Evolutionary conservation across 2,113 vertebrate genomes (phyloP).

Genomic region (Cryptomyrus ogoouensis): DNA sequence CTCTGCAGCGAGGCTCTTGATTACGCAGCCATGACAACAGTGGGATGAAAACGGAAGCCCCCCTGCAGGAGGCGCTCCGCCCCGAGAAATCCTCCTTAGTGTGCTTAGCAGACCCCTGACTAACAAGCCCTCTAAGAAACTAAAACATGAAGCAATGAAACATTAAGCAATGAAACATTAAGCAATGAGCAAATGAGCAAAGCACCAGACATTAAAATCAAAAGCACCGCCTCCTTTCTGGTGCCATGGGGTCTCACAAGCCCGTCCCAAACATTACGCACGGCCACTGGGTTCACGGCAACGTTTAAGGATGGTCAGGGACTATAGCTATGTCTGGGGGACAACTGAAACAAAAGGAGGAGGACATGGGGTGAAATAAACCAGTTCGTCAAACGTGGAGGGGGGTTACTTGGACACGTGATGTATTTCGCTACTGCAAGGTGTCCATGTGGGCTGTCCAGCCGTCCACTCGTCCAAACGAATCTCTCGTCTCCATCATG

Average conservation of each 20-base stretch:
- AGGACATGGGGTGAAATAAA: neutral
- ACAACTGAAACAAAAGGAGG: neutral
- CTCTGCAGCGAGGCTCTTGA: neutral
- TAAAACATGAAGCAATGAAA: neutral
- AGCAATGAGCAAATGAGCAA: neutral
- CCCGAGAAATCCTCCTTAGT: neutral
- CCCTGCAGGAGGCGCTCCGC: neutral
- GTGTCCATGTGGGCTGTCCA: neutral
- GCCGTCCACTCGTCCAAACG: neutral
- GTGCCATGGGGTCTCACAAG: neutral
- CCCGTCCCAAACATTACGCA: neutral
- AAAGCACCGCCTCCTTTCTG: neutral
- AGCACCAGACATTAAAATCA: neutral
- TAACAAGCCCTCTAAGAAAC: too few species aligned
- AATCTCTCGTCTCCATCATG: neutral
- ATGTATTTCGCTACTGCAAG: neutral
- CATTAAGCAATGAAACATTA: neutral
- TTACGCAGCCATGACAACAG: neutral
- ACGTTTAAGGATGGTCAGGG: neutral
- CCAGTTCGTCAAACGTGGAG: neutral
- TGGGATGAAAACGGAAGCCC: neutral
- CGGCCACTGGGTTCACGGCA: neutral
- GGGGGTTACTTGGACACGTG: neutral
- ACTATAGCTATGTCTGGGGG: neutral
- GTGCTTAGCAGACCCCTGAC: neutral